A percentile compares a stretch with the other conserved stretches of the same genome.
phyloP scores from a whole-genome alignment of 2,888 invertebrate species.

The Caradrina clavipalpis region DNA sequence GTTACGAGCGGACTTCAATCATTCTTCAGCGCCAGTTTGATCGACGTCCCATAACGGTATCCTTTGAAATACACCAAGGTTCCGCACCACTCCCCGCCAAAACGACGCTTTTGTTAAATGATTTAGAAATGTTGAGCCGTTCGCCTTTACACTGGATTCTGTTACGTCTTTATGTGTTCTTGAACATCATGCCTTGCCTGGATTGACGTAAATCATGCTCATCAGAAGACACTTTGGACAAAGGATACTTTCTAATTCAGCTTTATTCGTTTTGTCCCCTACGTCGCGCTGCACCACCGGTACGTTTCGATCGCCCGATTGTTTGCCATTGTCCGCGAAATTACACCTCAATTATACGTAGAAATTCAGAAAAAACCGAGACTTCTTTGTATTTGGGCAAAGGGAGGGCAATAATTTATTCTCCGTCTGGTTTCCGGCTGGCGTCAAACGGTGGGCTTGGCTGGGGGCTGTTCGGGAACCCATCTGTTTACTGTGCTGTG shows the following conservation, averaged over 20 bases:
- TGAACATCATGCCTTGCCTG: slow-evolving; percentile 70
- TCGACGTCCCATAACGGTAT: slow-evolving; percentile 72
- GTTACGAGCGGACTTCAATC: slow-evolving; percentile 67
- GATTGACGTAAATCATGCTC: slow-evolving; percentile 83
- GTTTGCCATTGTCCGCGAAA: slow-evolving; percentile 81
- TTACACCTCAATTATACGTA: slow-evolving; percentile 86
- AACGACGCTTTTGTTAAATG: slow-evolving; percentile 72
- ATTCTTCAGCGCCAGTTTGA: slow-evolving; percentile 69
- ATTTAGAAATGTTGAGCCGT: slow-evolving; percentile 69
- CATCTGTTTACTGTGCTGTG: slow-evolving; percentile 66
- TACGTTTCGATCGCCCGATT: slow-evolving; percentile 72
- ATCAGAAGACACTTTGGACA: slow-evolving; percentile 75
- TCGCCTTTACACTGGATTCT: slow-evolving; percentile 67
- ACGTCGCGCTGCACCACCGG: slow-evolving; percentile 75
- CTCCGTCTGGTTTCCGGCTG: slow-evolving; percentile 81
- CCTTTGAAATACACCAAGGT: slow-evolving; percentile 73
- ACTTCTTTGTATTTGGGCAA: slow-evolving; percentile 78
- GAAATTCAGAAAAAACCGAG: slow-evolving; percentile 77
- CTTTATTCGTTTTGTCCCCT: slow-evolving; percentile 76
- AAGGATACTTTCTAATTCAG: slow-evolving; percentile 81
- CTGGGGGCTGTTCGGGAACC: slow-evolving; percentile 68
- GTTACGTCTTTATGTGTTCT: slow-evolving; percentile 73
- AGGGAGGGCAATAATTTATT: slow-evolving; percentile 83
- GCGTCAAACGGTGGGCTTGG: slow-evolving; percentile 73
- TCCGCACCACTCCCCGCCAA: slow-evolving; percentile 63